phyloP scores from a whole-genome alignment of 2,888 invertebrate species.

The Phyllotreta cruciferae region DNA sequence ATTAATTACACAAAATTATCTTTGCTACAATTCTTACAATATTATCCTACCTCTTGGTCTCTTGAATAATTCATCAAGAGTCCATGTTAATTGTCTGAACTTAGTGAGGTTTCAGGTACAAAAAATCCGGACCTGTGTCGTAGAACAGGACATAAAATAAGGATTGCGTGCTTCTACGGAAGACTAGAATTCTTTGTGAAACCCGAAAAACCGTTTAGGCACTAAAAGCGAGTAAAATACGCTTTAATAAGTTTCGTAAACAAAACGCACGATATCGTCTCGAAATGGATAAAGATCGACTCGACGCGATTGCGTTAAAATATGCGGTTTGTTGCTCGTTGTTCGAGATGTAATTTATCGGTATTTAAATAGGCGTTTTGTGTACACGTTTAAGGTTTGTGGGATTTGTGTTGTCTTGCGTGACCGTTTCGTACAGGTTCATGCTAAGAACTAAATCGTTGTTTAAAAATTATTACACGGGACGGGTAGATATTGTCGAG shows the following conservation, averaged over 20 bases:
- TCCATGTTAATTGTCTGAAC: background rate
- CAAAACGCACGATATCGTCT: conserved; percentile 19
- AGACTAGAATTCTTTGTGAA: no score
- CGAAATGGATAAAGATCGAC: conserved; percentile 29
- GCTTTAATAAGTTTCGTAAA: conserved; percentile 24
- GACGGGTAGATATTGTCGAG: no score
- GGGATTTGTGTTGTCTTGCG: conserved; percentile 14
- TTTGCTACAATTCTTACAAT: no score
- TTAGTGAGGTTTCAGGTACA: no score
- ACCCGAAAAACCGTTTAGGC: background rate
- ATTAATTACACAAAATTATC: no score
- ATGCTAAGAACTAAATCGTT: no score
- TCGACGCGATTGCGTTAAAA: conserved; percentile 26
- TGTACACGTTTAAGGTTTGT: background rate
- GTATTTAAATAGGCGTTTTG: conserved; percentile 19
- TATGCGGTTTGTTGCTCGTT: conserved; percentile 8
- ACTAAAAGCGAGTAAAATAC: conserved; percentile 11
- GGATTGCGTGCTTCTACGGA: background rate
- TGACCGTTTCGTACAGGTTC: background rate
- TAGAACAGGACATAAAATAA: background rate
- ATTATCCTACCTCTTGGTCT: background rate
- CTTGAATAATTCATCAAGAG: background rate
- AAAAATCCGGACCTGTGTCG: conserved; percentile 2
- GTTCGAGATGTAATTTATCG: conserved; percentile 8
- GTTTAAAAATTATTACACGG: no score